Base-by-base conservation (phyloP, 2,113 vertebrate genomes). In the Gadus macrocephalus region DNA sequence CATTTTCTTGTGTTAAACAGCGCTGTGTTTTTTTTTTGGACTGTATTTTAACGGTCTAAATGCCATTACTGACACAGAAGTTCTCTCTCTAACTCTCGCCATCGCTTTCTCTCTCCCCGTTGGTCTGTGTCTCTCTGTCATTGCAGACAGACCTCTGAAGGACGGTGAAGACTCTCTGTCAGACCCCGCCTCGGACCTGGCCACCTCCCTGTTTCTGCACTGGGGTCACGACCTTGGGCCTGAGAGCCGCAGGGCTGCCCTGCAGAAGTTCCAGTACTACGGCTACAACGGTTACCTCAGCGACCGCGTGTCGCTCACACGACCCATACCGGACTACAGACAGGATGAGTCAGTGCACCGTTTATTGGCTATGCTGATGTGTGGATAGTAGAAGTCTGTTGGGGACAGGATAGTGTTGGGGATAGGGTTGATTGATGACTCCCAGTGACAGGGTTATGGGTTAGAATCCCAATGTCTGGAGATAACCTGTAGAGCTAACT, bases 281-380 rank as follows among this genome's bases (percentile, higher is more conserved):
- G 97, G 97, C 63, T 99, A 99, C 90, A 99, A 99, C 0, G 92
- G 96, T 22, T 98, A 96, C 90, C 94, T 99, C 82, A 99, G 97
- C 0, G 96, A 99, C 82, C 95, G 95, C 22, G 87, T 99, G 71
- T 94, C 97, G 0, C 92, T 98, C 66, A 93, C 95, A 75, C 85
- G 96, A 66, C 68, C 93, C 0, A 91, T 98, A 66, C 93, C 94
- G 0, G 97, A 99, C 85, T 87, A 96, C 7, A 91, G 96, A 62
- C 96, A 96, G 1, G 92, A 91, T 1, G 95, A 95, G 97, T 98
- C 78, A 93, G 83, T 83, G 20, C 1, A 5, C 12, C 0, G 2
- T 27, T 42, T 3, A 0, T 58, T 61, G 71, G 17, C 4, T 25
- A 1, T 6, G 11, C 12, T 38, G 28, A 71, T n/a, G 2, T 71